These are phyloP conservation scores for Diadumene lineata DNA, from an alignment of 92 coral and sea anemone species.

Conservation along the genomic window DNA sequence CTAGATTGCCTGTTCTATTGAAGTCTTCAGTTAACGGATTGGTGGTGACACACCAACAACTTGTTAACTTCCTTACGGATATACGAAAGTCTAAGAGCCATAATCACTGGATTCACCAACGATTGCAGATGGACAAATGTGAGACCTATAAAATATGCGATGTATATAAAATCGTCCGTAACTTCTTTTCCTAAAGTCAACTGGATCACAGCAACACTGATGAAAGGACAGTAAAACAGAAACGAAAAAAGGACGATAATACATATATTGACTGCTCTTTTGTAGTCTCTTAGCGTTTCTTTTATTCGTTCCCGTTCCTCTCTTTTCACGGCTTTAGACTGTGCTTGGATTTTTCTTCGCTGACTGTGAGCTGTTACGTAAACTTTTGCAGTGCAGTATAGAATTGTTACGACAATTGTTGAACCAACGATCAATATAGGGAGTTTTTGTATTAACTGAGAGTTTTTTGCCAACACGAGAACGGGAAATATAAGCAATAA, in stretches of 20 bases:
- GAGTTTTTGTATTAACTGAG: not conserved
- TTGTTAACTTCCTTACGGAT: slow-evolving; percentile 13
- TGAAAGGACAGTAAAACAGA: not conserved
- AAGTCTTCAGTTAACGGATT: too few relatives aligned
- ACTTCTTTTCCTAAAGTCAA: not conserved
- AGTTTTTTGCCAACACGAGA: not conserved
- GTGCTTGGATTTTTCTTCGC: not conserved
- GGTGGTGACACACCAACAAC: too few relatives aligned
- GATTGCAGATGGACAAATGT: slow-evolving; percentile 14
- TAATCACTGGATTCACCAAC: slow-evolving; percentile 13
- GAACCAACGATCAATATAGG: not conserved
- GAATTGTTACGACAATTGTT: not conserved
- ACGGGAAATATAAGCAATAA: not conserved
- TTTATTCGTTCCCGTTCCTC: not conserved
- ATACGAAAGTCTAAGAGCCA: slow-evolving; percentile 8
- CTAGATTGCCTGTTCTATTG: too few relatives aligned
- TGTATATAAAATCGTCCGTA: not conserved
- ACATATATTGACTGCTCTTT: not conserved
- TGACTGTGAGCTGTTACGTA: not conserved
- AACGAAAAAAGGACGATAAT: slow-evolving; percentile 2
- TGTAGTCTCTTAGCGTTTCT: not conserved
- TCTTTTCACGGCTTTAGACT: not conserved
- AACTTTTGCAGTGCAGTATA: not conserved
- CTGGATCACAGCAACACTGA: not conserved
- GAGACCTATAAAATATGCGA: not conserved